Evolutionary conservation across 2,113 vertebrate genomes (phyloP).

Genomic region (Benitochromis conjunctus): DNA sequence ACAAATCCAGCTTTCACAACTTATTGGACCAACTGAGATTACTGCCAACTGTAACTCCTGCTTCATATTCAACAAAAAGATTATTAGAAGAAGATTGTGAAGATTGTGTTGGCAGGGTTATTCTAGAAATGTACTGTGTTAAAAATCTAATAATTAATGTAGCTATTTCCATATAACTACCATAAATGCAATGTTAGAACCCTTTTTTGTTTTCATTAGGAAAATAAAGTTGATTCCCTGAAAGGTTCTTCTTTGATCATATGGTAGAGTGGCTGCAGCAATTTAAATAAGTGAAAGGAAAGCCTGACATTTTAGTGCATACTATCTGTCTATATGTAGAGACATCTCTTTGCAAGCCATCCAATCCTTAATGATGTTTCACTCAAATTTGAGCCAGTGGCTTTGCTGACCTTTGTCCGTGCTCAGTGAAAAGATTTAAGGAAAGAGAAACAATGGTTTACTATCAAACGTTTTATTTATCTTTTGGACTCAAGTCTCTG

Average conservation of each 20-base stretch:
- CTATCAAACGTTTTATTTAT: neutral
- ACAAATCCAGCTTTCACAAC: constrained; percentile 38
- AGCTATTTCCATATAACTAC: neutral
- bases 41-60: constrained; percentile 6
- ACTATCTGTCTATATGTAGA: neutral
- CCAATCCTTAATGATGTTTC: neutral
- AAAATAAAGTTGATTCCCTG: neutral
- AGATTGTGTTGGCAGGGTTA: neutral
- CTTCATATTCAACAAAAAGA: constrained; percentile 16
- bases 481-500: neutral
- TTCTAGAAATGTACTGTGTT: neutral
- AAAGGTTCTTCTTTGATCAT: neutral
- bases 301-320: neutral
- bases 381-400: neutral
- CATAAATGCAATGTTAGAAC: neutral
- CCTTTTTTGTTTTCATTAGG: neutral
- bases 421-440: neutral
- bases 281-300: neutral
- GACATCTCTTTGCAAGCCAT: neutral
- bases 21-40: constrained; percentile 30
- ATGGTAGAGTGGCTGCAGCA: neutral
- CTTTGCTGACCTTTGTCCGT: neutral
- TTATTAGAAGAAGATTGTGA: neutral
- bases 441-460: neutral
- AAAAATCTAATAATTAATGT: neutral